Conservation (phyloP, 1,140 invertebrate species). For the Drosophila kikkawai region DNA sequence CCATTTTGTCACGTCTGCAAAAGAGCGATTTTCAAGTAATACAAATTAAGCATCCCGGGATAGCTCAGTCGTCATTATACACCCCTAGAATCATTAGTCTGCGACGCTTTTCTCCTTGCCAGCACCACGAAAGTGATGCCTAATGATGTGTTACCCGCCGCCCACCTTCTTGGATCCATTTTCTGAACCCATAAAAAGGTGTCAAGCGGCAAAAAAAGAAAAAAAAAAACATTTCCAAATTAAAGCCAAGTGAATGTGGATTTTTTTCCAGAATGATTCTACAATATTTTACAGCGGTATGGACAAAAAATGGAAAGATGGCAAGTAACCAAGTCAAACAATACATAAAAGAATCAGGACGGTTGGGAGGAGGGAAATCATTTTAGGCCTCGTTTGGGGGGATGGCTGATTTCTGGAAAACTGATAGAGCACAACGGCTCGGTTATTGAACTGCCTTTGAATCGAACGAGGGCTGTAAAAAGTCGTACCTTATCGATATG, state of each 20-base stretch:
- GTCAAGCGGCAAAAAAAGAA: slow-evolving; percentile 5
- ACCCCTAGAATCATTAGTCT: slow-evolving; percentile 8
- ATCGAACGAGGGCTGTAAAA: slow-evolving; percentile 55
- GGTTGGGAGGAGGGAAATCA: slow-evolving; percentile 17
- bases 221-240: slow-evolving; percentile 2
- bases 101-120: neutral
- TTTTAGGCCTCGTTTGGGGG: slow-evolving; percentile 39
- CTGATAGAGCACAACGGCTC: slow-evolving; percentile 69
- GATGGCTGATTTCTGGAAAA: slow-evolving; percentile 41
- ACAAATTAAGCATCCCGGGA: slow-evolving; percentile 3
- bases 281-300: slow-evolving; percentile 16
- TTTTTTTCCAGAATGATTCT: slow-evolving; percentile 11
- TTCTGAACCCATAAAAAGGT: slow-evolving; percentile 20
- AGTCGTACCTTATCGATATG: slow-evolving; percentile 73
- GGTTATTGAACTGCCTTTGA: slow-evolving; percentile 70
- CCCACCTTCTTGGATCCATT: slow-evolving; percentile 14
- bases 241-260: slow-evolving; percentile 15
- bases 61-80: slow-evolving; percentile 7
- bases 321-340: slow-evolving; percentile 42
- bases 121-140: slow-evolving; percentile 5
- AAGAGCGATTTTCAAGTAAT: neutral
- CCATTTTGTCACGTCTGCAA: slow-evolving; percentile 9
- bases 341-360: slow-evolving; percentile 42
- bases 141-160: slow-evolving; percentile 17
- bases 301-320: slow-evolving; percentile 1